Evolutionary conservation across 2,797 vertebrate genomes (phyloP).

Genomic region (Myotis pilosus): DNA sequence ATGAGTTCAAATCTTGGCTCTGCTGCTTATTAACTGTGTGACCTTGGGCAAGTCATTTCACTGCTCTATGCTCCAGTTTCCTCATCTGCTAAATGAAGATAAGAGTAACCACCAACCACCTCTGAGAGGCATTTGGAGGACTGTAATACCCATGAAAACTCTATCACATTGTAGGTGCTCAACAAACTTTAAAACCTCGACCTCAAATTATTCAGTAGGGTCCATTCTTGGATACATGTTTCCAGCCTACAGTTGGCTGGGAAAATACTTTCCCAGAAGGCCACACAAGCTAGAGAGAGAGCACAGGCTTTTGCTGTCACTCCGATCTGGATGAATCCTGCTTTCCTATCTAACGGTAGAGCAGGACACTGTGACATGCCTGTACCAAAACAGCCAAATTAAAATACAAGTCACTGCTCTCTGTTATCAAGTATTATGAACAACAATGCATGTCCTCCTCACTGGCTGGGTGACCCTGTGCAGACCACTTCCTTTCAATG

Average conservation of each 20-base stretch:
- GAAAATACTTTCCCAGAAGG: not conserved
- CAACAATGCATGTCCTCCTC: not conserved
- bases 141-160: not conserved
- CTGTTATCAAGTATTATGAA: not conserved
- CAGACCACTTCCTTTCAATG: not conserved
- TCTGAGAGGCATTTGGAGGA: not conserved
- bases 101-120: not conserved
- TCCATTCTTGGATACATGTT: not conserved
- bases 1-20: not conserved
- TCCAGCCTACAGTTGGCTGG: not conserved
- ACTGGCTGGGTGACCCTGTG: not conserved
- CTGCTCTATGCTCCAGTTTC: not conserved
- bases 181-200: not conserved
- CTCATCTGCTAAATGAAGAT: not conserved
- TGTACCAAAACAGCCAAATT: not conserved
- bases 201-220: not conserved
- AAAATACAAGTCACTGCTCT: conserved; percentile 6
- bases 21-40: not conserved
- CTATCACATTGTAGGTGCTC: not conserved
- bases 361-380: not conserved
- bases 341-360: conserved; percentile 19
- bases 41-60: not conserved
- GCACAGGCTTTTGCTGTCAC: not conserved
- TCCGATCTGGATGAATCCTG: conserved; percentile 8
- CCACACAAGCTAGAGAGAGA: not conserved